phyloP scores from a whole-genome alignment of 2,113 vertebrate species.

The Zosterops lateralis region DNA sequence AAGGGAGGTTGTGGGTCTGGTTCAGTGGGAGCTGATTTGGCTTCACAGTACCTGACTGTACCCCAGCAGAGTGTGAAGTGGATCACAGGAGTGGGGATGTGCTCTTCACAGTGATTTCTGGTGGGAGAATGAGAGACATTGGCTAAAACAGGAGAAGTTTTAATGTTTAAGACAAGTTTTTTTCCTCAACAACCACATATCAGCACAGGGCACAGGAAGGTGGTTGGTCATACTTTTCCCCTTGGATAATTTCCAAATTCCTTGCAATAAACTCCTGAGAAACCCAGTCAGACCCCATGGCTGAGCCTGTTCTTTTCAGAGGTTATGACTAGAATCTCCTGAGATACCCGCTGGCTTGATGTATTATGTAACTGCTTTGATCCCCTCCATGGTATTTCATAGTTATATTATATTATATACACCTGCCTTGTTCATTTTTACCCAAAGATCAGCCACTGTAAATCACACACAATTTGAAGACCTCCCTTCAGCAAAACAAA shows the following conservation, averaged over 20 bases:
- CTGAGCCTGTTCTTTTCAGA: background rate
- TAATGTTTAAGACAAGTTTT: background rate
- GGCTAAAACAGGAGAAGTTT: background rate
- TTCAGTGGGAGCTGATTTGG: background rate
- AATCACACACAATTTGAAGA: background rate
- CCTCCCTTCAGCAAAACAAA: background rate
- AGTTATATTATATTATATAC: background rate
- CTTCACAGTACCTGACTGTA: background rate
- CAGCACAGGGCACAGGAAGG: fast-evolving
- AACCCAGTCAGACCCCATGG: fast-evolving
- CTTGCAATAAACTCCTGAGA: background rate
- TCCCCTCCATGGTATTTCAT: background rate
- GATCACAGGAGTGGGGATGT: background rate
- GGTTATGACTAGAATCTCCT: background rate
- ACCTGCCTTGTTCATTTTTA: background rate
- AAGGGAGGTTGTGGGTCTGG: background rate
- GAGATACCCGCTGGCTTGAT: background rate
- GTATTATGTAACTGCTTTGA: background rate
- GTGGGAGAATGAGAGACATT: fast-evolving
- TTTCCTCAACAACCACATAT: background rate
- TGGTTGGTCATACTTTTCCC: background rate
- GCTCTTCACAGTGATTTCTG: background rate
- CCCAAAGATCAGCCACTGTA: background rate
- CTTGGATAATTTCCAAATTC: background rate
- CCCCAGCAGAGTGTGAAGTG: background rate